Evolutionary conservation across 2,888 invertebrate species (phyloP).

Genomic region (Noctuana brunneofusca): DNA sequence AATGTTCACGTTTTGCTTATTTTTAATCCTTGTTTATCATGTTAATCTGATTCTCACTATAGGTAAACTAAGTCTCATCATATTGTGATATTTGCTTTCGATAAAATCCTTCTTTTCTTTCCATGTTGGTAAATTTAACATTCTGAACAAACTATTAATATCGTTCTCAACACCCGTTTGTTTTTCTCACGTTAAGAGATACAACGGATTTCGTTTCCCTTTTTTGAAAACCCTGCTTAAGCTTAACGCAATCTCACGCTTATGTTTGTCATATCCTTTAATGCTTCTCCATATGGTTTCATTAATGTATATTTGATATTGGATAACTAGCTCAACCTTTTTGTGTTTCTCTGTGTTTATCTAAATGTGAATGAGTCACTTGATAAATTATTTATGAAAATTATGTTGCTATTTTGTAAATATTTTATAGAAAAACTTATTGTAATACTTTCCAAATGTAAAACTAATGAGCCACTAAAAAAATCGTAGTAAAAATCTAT

Average conservation of each 20-base stretch:
- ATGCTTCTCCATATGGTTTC: not conserved
- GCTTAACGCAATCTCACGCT: constrained; percentile 6
- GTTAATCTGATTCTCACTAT: too few relatives aligned
- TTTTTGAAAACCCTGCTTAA: constrained; percentile 9
- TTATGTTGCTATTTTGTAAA: not conserved
- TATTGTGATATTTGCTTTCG: too few relatives aligned
- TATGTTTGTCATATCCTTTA: constrained; percentile 11
- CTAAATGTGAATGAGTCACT: not conserved
- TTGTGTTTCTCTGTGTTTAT: not conserved
- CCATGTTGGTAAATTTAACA: not conserved
- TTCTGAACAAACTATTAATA: not conserved
- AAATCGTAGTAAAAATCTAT: not conserved
- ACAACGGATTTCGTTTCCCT: constrained; percentile 9
- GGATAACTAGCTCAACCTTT: not conserved
- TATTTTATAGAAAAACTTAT: too few relatives aligned
- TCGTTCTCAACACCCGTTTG: constrained; percentile 9
- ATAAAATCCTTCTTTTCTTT: not conserved
- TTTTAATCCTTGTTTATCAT: too few relatives aligned
- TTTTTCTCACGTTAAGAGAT: constrained; percentile 20
- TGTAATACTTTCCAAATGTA: not conserved
- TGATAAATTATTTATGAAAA: not conserved
- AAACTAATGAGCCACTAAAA: not conserved
- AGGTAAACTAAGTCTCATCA: too few relatives aligned
- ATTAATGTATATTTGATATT: not conserved
- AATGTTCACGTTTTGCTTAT: too few relatives aligned